Conservation (phyloP, 2,113 vertebrate species). For the Crotalus viridis region DNA sequence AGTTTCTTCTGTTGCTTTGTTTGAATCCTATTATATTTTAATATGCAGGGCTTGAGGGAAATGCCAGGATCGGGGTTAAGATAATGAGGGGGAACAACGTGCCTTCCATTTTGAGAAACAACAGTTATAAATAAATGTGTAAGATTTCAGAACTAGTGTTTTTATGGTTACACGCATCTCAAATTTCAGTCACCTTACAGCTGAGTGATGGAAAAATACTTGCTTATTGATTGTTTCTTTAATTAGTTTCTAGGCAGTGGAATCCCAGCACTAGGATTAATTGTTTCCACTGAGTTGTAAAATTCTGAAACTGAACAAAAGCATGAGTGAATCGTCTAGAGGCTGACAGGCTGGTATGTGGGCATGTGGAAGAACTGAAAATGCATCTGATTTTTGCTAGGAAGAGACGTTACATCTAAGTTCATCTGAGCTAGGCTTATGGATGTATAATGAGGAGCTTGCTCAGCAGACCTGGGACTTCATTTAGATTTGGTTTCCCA, state of each 20-base stretch:
- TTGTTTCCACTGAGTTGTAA: slow-evolving; percentile 7
- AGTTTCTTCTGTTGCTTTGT: not conserved
- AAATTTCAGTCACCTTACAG: slow-evolving; percentile 29
- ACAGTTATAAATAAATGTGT: slow-evolving; percentile 57
- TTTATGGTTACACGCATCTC: slow-evolving; percentile 48
- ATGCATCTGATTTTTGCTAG: not conserved
- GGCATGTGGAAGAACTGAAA: not conserved
- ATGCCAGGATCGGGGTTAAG: not conserved
- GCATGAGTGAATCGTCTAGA: not conserved
- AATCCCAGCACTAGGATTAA: slow-evolving; percentile 8
- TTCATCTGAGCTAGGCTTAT: not conserved
- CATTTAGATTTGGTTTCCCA: not conserved
- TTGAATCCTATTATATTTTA: not conserved
- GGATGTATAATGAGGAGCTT: not conserved
- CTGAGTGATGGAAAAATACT: slow-evolving; percentile 32
- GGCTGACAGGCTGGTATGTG: not conserved
- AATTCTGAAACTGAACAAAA: not conserved
- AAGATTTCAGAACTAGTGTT: slow-evolving; percentile 32
- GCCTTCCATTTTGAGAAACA: slow-evolving; percentile 31
- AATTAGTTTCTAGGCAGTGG: slow-evolving; percentile 43
- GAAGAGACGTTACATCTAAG: not conserved
- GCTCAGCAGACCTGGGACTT: not conserved
- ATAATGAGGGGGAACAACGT: not conserved
- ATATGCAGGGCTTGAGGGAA: not conserved
- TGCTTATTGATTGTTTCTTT: slow-evolving; percentile 46